These are phyloP conservation scores for Drosophila hydei DNA, from an alignment of 1,140 invertebrate species.

Conservation along the genomic window DNA sequence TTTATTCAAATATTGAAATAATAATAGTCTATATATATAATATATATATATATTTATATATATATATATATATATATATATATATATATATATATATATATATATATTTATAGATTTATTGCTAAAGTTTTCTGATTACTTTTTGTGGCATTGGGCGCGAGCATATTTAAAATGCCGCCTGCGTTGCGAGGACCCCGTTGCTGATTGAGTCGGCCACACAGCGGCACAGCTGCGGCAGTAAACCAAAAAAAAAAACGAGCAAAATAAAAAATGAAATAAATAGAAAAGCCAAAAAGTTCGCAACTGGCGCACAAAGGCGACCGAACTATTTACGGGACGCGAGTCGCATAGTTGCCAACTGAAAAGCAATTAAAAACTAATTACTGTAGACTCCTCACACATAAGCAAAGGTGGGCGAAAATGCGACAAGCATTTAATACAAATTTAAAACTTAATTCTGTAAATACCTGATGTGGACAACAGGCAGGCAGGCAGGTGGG, in stretches of 20 bases:
- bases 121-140: conserved; percentile 76
- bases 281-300: conserved; percentile 23
- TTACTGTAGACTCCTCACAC: conserved; percentile 59
- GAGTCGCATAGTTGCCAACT: conserved; percentile 56
- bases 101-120: conserved; percentile 71
- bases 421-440: conserved; percentile 77
- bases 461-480: conserved; percentile 62
- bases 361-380: conserved; percentile 81
- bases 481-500: conserved; percentile 1
- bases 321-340: conserved; percentile 57
- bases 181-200: conserved; percentile 36
- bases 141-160: conserved; percentile 33
- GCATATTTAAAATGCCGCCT: conserved; percentile 45
- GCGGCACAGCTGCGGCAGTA: conserved; percentile 25
- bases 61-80: no score
- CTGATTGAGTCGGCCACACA: conserved; percentile 61
- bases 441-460: conserved; percentile 81
- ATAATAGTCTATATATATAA: conserved; percentile 38
- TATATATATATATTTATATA: no score
- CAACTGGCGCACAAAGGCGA: conserved; percentile 37
- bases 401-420: conserved; percentile 44
- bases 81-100: no score
- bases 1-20: conserved; percentile 58
- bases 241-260: conserved; percentile 14
- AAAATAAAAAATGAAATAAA: conserved; percentile 1